Evolutionary conservation across 2,888 invertebrate species (phyloP).

Genomic region (Antheraea assamensis): DNA sequence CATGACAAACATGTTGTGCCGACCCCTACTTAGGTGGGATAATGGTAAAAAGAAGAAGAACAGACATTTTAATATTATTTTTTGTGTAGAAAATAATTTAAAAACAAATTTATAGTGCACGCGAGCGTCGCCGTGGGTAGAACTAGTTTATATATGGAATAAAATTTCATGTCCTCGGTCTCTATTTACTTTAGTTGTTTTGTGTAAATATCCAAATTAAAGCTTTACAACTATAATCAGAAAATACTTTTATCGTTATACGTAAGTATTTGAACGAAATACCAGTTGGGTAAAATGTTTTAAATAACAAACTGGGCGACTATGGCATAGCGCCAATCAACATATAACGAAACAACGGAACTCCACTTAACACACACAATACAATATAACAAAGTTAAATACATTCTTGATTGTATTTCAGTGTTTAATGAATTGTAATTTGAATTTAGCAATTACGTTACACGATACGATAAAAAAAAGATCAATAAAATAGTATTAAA

Average conservation of each 20-base stretch:
- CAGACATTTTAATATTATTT: too few relatives aligned
- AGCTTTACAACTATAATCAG: neutral
- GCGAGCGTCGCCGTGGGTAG: too few relatives aligned
- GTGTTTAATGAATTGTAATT: neutral
- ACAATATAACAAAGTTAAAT: neutral
- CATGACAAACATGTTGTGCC: too few relatives aligned
- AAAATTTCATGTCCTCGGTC: neutral
- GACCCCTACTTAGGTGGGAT: too few relatives aligned
- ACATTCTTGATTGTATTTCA: neutral
- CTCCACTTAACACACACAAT: neutral
- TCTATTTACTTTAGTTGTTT: neutral
- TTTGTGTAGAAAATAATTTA: too few relatives aligned
- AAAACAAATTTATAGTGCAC: too few relatives aligned
- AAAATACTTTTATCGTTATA: neutral
- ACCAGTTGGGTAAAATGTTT: neutral
- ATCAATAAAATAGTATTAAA: too few relatives aligned
- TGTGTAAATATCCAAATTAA: too few relatives aligned
- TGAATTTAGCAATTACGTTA: neutral
- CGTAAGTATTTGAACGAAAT: neutral
- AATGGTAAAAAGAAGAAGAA: too few relatives aligned
- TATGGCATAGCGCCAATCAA: constrained; percentile 11
- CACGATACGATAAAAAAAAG: neutral
- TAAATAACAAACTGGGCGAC: constrained; percentile 6
- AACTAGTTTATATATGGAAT: too few relatives aligned
- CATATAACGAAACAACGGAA: neutral